Conservation (phyloP, 2,113 vertebrate genomes). For the Symphodus melops region DNA sequence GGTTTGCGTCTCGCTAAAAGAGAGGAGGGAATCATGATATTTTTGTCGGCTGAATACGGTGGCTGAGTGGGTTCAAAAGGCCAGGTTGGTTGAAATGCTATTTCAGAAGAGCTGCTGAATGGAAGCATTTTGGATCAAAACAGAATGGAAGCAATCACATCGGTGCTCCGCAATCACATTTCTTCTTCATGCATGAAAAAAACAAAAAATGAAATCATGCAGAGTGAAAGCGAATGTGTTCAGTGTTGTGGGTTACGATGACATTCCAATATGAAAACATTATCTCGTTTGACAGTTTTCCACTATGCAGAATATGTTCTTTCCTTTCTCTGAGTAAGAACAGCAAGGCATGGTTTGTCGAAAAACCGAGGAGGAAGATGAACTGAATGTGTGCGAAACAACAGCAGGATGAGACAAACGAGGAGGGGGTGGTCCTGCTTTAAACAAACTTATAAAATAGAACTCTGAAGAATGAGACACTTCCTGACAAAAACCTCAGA, state of each 20-base stretch:
- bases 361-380: background rate
- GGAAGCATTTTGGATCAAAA: background rate
- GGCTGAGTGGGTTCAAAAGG: too few species aligned
- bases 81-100: background rate
- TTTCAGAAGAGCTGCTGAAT: background rate
- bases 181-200: background rate
- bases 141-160: background rate
- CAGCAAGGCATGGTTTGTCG: background rate
- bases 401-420: background rate
- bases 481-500: constrained; percentile 14
- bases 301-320: background rate
- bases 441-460: background rate
- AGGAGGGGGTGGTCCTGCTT: background rate
- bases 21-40: too few species aligned
- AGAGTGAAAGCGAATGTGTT: background rate
- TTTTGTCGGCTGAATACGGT: background rate
- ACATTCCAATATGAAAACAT: background rate
- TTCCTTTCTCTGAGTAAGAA: background rate
- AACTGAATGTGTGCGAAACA: background rate
- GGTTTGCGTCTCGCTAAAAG: too few species aligned
- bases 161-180: background rate
- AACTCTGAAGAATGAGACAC: background rate
- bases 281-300: background rate
- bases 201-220: background rate
- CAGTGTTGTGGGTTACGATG: background rate